These are phyloP conservation scores for Oscheius myriophilus DNA, from an alignment of 2,888 invertebrate genomes.

Conservation along the genomic window DNA sequence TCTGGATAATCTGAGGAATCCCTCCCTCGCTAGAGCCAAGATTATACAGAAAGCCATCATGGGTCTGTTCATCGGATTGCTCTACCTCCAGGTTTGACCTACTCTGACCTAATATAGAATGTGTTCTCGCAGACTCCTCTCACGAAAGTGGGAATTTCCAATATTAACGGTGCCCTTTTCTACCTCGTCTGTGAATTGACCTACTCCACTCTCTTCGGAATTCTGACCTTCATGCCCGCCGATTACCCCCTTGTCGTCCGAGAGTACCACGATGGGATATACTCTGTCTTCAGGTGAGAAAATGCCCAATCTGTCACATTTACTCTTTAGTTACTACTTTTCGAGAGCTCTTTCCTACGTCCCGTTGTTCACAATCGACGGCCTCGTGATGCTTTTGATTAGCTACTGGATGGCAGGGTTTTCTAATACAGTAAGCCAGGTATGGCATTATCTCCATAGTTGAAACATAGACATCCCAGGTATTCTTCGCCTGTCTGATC, in stretches of 20 bases:
- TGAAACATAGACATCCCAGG: constrained; percentile 27
- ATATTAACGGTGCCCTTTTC: constrained; percentile 90
- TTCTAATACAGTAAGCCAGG: constrained; percentile 23
- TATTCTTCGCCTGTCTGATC: constrained; percentile 45
- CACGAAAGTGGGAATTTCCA: constrained; percentile 86
- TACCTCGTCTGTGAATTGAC: constrained; percentile 76
- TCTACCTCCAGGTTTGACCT: constrained; percentile 76
- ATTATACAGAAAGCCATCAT: constrained; percentile 67
- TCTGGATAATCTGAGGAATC: constrained; percentile 68
- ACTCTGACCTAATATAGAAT: background rate
- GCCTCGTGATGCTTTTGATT: constrained; percentile 83
- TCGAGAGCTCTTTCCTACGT: constrained; percentile 65
- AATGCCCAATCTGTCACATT: background rate
- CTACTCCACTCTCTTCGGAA: constrained; percentile 92
- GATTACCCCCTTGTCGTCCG: constrained; percentile 89
- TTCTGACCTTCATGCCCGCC: constrained; percentile 86
- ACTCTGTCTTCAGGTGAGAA: constrained; percentile 75
- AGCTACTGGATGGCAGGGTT: constrained; percentile 88
- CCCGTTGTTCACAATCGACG: constrained; percentile 76
- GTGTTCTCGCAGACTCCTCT: constrained; percentile 65
- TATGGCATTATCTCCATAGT: background rate
- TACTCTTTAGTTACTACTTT: constrained; percentile 57
- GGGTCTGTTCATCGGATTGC: constrained; percentile 81
- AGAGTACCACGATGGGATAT: constrained; percentile 90
- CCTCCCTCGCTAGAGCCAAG: constrained; percentile 64